Conservation (phyloP, 2,888 invertebrate species). For the Leptothorax acervorum region DNA sequence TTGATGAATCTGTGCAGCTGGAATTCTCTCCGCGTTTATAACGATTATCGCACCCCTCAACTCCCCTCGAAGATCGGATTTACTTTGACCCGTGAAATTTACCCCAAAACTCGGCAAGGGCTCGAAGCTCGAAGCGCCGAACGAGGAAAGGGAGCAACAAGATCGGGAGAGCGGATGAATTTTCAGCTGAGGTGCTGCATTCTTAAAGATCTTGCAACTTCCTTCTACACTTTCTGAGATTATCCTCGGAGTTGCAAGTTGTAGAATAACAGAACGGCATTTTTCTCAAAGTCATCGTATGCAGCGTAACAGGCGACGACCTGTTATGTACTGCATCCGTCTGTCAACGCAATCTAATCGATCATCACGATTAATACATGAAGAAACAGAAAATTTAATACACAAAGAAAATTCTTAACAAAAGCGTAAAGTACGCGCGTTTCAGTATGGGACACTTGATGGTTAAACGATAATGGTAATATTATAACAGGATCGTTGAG, state of each 20-base stretch:
- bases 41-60: slow-evolving; percentile 55
- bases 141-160: slow-evolving; percentile 54
- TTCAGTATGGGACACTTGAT: not conserved
- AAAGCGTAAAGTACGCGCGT: not conserved
- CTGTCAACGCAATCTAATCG: not conserved
- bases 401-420: not conserved
- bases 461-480: slow-evolving; percentile 40
- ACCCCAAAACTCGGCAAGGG: slow-evolving; percentile 61
- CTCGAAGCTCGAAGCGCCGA: slow-evolving; percentile 12
- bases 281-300: slow-evolving; percentile 16
- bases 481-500: slow-evolving; percentile 49
- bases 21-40: slow-evolving; percentile 41
- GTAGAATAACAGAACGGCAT: slow-evolving; percentile 15
- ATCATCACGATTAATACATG: not conserved
- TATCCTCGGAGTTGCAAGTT: slow-evolving; percentile 26
- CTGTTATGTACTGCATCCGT: no score
- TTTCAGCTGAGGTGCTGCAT: slow-evolving; percentile 61
- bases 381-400: not conserved
- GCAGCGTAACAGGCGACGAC: not conserved
- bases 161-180: slow-evolving; percentile 61
- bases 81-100: slow-evolving; percentile 68
- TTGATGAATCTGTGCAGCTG: slow-evolving; percentile 46
- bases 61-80: slow-evolving; percentile 58
- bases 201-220: slow-evolving; percentile 62
- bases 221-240: slow-evolving; percentile 40